Conservation (phyloP, 92 coral and sea anemone genomes). For the Parazoanthus swiftii region DNA sequence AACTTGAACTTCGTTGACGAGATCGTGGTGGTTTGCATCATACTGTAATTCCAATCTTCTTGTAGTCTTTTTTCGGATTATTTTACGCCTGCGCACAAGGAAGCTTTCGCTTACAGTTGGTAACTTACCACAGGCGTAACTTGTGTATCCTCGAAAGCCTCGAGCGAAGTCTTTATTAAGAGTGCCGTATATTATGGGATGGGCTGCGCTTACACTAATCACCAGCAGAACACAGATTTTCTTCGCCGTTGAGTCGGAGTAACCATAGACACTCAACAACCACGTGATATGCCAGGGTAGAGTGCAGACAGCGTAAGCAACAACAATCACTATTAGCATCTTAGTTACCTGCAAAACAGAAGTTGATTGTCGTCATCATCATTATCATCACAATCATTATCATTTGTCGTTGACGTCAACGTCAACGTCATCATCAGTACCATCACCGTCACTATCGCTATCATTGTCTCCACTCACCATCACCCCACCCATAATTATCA, state of each 20-base stretch:
- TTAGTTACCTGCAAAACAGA: slow-evolving; percentile 62
- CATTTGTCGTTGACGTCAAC: no score
- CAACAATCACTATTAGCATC: slow-evolving; percentile 79
- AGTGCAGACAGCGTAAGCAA: slow-evolving; percentile 72
- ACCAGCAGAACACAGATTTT: slow-evolving; percentile 85
- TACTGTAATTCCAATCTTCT: neutral
- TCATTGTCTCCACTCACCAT: no score
- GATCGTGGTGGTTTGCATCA: neutral
- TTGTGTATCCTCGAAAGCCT: slow-evolving; percentile 59
- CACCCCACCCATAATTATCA: no score
- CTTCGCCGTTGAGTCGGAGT: slow-evolving; percentile 80
- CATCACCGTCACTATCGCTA: no score
- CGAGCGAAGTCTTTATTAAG: slow-evolving; percentile 73
- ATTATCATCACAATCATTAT: no score
- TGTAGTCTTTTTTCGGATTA: neutral
- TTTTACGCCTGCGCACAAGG: neutral
- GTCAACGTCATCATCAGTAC: no score
- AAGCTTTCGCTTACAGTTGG: neutral
- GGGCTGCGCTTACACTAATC: slow-evolving; percentile 85
- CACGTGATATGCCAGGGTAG: slow-evolving; percentile 92
- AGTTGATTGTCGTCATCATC: neutral
- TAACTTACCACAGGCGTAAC: neutral
- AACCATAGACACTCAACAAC: slow-evolving; percentile 78
- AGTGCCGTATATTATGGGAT: slow-evolving; percentile 88
- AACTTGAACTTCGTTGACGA: no score